Percentiles rank a stretch among this genome's conserved stretches.
phyloP scores from a whole-genome alignment of 2,113 vertebrate genomes.

The Pelecanus crispus region DNA sequence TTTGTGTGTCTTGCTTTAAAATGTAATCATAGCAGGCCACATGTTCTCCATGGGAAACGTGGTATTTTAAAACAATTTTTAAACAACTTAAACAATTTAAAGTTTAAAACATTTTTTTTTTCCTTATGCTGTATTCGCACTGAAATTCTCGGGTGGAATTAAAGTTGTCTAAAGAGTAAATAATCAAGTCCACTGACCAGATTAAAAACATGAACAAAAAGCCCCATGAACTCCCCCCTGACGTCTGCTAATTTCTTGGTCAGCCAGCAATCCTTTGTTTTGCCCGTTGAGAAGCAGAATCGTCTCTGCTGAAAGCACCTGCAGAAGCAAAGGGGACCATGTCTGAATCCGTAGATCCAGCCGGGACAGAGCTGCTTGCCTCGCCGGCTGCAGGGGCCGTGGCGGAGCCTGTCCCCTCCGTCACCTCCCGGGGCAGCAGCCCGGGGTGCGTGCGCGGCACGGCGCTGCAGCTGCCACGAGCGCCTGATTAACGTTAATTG shows the following conservation, averaged over 20 bases:
- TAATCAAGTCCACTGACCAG: background rate
- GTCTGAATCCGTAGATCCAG: background rate
- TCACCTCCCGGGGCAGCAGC: background rate
- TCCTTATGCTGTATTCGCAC: background rate
- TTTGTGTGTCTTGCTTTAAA: background rate
- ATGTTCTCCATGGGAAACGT: background rate
- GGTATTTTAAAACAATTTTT: background rate
- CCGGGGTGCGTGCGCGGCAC: accelerated
- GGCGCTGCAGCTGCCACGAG: background rate
- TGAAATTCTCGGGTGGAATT: background rate
- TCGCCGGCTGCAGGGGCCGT: background rate
- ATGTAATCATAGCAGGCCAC: accelerated
- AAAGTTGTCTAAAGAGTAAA: background rate
- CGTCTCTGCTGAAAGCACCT: background rate
- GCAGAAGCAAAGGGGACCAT: no score
- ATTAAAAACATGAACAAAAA: background rate
- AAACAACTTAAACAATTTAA: no score
- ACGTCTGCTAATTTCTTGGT: background rate
- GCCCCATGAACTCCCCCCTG: background rate
- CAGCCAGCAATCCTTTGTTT: background rate
- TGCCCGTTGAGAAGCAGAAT: accelerated
- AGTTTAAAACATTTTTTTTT: no score
- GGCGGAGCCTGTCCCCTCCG: accelerated
- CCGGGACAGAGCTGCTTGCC: background rate
- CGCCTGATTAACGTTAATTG: background rate